phyloP scores from a whole-genome alignment of 2,797 vertebrate genomes.

The Salarias fasciatus region DNA sequence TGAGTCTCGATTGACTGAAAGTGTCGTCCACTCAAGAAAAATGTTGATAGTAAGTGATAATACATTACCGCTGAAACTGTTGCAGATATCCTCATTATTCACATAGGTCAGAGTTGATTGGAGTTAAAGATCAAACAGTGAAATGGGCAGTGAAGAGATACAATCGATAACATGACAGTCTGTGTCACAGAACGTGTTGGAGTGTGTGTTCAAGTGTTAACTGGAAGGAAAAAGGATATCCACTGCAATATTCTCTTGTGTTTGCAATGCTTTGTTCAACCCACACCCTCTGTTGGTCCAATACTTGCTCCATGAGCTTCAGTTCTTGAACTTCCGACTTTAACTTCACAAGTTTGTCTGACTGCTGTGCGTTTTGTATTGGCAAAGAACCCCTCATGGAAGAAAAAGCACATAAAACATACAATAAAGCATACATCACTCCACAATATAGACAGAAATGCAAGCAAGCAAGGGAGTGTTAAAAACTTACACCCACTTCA shows the following conservation, averaged over 20 bases:
- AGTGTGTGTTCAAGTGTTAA: neutral
- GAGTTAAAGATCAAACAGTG: conserved; percentile 70
- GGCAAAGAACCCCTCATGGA: conserved; percentile 84
- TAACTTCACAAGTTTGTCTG: conserved; percentile 86
- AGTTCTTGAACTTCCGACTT: conserved; percentile 91
- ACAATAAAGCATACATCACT: conserved; percentile 6
- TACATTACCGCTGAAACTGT: conserved; percentile 90
- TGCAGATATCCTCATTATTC: conserved; percentile 94
- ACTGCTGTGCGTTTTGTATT: conserved; percentile 83
- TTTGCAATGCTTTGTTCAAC: conserved; percentile 94
- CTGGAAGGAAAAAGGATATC: conserved; percentile 89
- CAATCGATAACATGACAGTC: neutral
- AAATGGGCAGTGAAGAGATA: rapidly evolving
- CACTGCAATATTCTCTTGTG: conserved; percentile 89
- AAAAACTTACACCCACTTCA: conserved; percentile 94
- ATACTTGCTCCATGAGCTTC: conserved; percentile 86
- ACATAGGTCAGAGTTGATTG: conserved; percentile 89
- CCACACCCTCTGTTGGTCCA: conserved; percentile 93
- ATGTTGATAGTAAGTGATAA: neutral
- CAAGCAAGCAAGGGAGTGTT: neutral
- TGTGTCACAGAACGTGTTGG: no score
- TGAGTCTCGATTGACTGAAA: no score
- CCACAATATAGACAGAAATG: neutral
- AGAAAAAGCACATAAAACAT: conserved; percentile 5
- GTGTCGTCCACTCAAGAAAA: no score